Evolutionary conservation across 2,888 invertebrate species (phyloP), one percentile per base, ranked within the genome.

Genomic region (Trypoxylon attenuatum): DNA sequence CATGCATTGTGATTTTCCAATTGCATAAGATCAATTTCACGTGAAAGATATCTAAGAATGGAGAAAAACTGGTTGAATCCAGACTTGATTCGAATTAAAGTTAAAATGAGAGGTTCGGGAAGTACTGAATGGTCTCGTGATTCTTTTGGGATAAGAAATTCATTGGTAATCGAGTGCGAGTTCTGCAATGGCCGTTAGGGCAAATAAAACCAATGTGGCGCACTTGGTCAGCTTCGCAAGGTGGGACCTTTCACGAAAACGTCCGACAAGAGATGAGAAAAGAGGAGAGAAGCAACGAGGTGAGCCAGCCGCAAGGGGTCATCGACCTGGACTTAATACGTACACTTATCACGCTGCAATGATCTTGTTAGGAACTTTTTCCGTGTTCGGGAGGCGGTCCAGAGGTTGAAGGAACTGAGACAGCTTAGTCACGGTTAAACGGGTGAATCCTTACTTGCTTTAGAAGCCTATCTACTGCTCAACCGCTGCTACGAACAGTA

Each of bases 371-470:
- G 69, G 50, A 73, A 73, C 69, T 76, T 76, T 70, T 59, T 65
- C 54, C 55, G 18, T 13, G n/a, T 5, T 1, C 3, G 18, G 33
- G 38, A 29, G 38, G 10, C 5, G 5, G 21, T 5, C 10, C n/a
- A 51, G 42, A 2, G 22, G 8, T 22, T 45, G 52, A 43, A 33
- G 33, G 13, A 33, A 33, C 13, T 13, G 33, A 33, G 33, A 33
- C n/a, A 60, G 76, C 73, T 77, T 70, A 71, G 57, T 55, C 56
- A 62, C 55, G 69, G 71, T 75, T 78, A 73, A 81, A 75, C 72
- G 69, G 72, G 68, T 59, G 64, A 63, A 59, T 67, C 71, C 69
- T 81, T 82, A 83, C 83, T 82, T 82, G 83, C 78, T 82, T 83
- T 76, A 67, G 82, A 82, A 82, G 76, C 81, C 78, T 1, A 33